Evolutionary conservation across 2,888 invertebrate genomes (phyloP), one percentile per base, ranked within the genome.

Genomic region (Hirtodrosophila trivittata): DNA sequence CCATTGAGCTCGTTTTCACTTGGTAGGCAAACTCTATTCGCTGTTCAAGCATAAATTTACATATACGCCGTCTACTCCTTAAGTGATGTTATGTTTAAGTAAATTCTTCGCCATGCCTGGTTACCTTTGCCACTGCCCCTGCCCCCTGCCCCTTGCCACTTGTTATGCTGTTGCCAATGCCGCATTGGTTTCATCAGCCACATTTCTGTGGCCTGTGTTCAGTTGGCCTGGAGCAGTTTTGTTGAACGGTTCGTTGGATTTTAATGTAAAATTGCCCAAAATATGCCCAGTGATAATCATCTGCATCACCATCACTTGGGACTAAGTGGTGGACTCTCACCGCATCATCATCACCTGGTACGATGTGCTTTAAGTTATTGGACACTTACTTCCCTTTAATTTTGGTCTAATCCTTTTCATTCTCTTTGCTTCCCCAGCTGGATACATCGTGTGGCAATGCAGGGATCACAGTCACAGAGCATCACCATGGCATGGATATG

Each of bases 401-500:
- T n/a, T n/a, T n/a, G n/a, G n/a, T n/a, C n/a, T n/a, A n/a, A n/a
- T n/a, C n/a, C n/a, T n/a, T 25, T 6, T 6, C 25, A 4, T 6
- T 6, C 25, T 25, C 25, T 6, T 6, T 25, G 25, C 6, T 25
- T 25, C 25, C 25, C 6, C 6, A 88, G 88, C 39, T 88, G 30
- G 88, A 89, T 32, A 66, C 69, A 21, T 77, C 86, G 1, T 88
- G 87, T 62, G 75, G 75, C 51, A 75, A 12, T 12, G 41, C 82
- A 0, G 75, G 81, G 33, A 74, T 82, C n/a, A 57, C 80, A 14
- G 82, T 82, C 0, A 76, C 82, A n/a, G 87, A 89, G 16, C 86
- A 86, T 28, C 87, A 87, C 45, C 85, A 87, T 60, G 80, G 87
- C 60, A 93, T 94, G 86, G 96, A 96, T 89, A 90, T 95, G 75